Evolutionary conservation across 2,113 vertebrate genomes (phyloP), one percentile per base, ranked within the genome.

Genomic region (Zootoca vivipara): DNA sequence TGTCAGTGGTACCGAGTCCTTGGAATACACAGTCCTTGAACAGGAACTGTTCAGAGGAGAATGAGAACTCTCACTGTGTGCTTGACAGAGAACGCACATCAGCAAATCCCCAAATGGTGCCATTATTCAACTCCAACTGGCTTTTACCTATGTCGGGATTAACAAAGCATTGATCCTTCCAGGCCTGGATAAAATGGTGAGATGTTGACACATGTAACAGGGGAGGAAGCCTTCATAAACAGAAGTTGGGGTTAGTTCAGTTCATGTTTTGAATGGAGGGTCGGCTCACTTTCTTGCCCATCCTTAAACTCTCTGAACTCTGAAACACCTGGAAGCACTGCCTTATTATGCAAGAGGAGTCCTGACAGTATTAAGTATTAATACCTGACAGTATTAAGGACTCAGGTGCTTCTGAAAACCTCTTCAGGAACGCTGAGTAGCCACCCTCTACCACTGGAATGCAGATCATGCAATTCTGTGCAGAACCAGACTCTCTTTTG

Each of bases 81-180:
- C 26, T 70, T 12, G 30, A 13, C 4, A 16, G 28, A 30, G 52
- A 26, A 12, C 28, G 2, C 35, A 26, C 10, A 72, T 73, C 15
- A 58, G 42, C 69, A 84, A 73, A 26, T 18, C 2, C 2, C n/a
- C 73, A 56, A 24, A 20, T 52, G 82, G n/a, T 9, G 12, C 10
- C 46, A 2, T 20, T 91, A 85, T 87, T 38, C 65, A 85, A 28
- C 33, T 6, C 22, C 7, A 5, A 26, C 15, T 26, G 30, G 4
- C 89, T 94, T 90, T 56, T 40, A 26, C 58, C 26, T 70, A 3
- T 56, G 65, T 35, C 56, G 12, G n/a, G 89, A 85, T 75, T 78
- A 78, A 7, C 6, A 62, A 70, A 33, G 2, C 62, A 12, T 85
- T 65, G 64, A 26, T 85, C 35, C 56, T 65, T 38, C 72, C 4